phyloP scores from a whole-genome alignment of 2,113 vertebrate species.

The Boulengeromyrus knoepffleri region DNA sequence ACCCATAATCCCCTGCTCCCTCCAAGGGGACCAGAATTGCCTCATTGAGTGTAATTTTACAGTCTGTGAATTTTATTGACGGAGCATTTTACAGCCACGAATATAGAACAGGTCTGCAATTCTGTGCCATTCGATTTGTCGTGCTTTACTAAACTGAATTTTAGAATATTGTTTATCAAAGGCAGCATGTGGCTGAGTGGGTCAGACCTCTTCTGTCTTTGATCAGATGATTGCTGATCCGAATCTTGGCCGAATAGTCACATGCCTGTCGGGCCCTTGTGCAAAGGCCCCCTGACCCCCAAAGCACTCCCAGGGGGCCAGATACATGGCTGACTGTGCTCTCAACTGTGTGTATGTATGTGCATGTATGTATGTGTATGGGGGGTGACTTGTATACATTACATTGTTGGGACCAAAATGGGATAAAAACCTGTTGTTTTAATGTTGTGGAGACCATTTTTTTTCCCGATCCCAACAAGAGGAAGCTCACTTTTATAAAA shows the following conservation, averaged over 20 bases:
- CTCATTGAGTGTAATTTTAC: constrained; percentile 11
- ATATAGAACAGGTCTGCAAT: background rate
- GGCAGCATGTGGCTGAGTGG: background rate
- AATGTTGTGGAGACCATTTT: background rate
- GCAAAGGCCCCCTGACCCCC: background rate
- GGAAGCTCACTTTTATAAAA: background rate
- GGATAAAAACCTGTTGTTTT: background rate
- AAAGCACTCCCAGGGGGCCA: background rate
- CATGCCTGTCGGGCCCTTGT: background rate
- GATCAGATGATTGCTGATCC: background rate
- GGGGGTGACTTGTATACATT: background rate
- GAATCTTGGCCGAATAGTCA: background rate
- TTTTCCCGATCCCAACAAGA: background rate
- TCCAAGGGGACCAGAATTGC: background rate
- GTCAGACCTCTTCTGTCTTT: background rate
- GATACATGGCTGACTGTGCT: background rate
- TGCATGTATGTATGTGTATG: too few relatives aligned
- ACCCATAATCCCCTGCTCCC: background rate
- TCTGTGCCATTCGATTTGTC: background rate
- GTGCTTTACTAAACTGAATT: constrained; percentile 4
- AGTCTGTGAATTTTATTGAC: background rate
- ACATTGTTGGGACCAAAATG: background rate
- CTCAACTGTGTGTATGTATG: background rate
- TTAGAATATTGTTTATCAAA: background rate
- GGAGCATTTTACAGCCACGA: background rate